These are phyloP conservation scores for Saguinus midas DNA, from an alignment of 2,113 vertebrate genomes.

Conservation along the genomic window DNA sequence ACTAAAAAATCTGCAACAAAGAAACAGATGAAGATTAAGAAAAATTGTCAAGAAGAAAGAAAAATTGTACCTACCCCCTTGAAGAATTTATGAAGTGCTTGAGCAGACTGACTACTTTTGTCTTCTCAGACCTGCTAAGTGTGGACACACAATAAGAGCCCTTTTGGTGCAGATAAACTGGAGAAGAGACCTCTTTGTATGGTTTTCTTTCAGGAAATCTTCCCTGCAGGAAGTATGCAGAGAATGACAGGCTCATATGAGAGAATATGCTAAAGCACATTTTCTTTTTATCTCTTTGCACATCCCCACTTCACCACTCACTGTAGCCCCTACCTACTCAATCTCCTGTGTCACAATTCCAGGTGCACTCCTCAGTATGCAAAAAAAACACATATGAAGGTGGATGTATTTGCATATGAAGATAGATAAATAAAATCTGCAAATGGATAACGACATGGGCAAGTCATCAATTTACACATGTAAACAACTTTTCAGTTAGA, in stretches of 20 bases:
- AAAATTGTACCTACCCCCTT: not conserved
- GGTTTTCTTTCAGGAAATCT: not conserved
- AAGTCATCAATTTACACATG: constrained; percentile 17
- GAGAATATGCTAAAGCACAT: not conserved
- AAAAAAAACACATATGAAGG: constrained; percentile 3
- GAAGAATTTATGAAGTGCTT: not conserved
- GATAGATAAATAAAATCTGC: not conserved
- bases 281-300: constrained; percentile 47
- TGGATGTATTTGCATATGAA: constrained; percentile 31
- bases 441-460: not conserved
- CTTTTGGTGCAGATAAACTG: not conserved
- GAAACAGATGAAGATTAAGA: not conserved
- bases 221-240: not conserved
- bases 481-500: constrained; percentile 55
- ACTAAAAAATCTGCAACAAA: not conserved
- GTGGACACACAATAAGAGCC: not conserved
- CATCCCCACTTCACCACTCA: not conserved
- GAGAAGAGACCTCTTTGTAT: not conserved
- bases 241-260: not conserved
- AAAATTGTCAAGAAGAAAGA: not conserved
- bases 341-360: not conserved
- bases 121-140: not conserved
- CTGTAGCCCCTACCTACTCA: not conserved
- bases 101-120: not conserved
- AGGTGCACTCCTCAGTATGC: constrained; percentile 32